Percentiles rank a stretch among this genome's conserved stretches.
phyloP scores from a whole-genome alignment of 2,888 invertebrate genomes.

The Caradrina clavipalpis region DNA sequence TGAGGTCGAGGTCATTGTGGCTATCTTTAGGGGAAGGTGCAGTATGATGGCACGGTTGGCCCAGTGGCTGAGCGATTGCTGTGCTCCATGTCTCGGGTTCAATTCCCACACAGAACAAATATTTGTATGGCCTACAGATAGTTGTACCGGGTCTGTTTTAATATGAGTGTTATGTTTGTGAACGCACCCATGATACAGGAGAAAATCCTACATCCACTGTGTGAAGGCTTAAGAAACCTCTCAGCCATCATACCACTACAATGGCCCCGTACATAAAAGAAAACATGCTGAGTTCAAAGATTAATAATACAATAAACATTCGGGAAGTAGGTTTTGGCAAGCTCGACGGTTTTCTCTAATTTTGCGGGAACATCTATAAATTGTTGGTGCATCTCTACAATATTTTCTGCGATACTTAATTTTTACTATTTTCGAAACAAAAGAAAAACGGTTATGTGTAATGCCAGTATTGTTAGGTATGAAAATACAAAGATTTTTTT shows the following conservation, averaged over 20 bases:
- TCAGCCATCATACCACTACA: slow-evolving; percentile 27
- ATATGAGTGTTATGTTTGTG: too few species aligned
- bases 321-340: slow-evolving; percentile 62
- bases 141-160: too few species aligned
- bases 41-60: too few species aligned
- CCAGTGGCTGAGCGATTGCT: too few species aligned
- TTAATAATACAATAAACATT: slow-evolving; percentile 62
- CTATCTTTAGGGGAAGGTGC: too few species aligned
- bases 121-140: too few species aligned
- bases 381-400: slow-evolving; percentile 45
- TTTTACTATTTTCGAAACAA: slow-evolving; percentile 43
- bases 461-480: background rate
- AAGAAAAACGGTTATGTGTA: slow-evolving; percentile 8
- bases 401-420: slow-evolving; percentile 43
- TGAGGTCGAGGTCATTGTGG: background rate
- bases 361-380: slow-evolving; percentile 54
- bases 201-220: too few species aligned
- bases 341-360: slow-evolving; percentile 53
- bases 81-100: too few species aligned
- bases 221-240: background rate
- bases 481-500: background rate
- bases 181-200: too few species aligned
- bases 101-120: too few species aligned
- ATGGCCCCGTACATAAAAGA: slow-evolving; percentile 36
- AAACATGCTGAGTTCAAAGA: slow-evolving; percentile 53